Conservation (phyloP, 2,888 invertebrate species). For the Acrobasis suavella region DNA sequence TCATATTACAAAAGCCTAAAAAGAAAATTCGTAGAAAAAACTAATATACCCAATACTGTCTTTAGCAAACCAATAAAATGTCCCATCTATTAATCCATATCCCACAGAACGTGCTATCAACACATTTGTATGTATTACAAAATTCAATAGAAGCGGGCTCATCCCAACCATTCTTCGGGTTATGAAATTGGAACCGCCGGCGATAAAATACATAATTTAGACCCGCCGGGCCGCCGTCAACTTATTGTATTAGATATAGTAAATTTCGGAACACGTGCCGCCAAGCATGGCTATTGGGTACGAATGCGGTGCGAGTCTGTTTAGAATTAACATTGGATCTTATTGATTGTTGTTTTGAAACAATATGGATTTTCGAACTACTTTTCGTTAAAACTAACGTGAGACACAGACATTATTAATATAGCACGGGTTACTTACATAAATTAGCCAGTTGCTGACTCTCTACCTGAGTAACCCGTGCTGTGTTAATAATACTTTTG, state of each 20-base stretch:
- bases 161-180: slow-evolving; percentile 60
- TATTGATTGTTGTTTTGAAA: neutral
- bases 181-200: slow-evolving; percentile 71
- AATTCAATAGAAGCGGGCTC: slow-evolving; percentile 63
- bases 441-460: too few relatives aligned
- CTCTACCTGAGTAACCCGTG: too few relatives aligned
- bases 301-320: slow-evolving; percentile 36
- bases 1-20: too few relatives aligned
- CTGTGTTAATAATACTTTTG: too few relatives aligned
- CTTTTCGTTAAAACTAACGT: too few relatives aligned
- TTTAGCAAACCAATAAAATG: neutral
- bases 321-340: slow-evolving; percentile 30
- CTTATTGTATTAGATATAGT: slow-evolving; percentile 73
- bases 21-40: neutral
- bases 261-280: slow-evolving; percentile 69
- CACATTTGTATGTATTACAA: slow-evolving; percentile 68
- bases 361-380: too few relatives aligned
- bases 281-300: slow-evolving; percentile 56
- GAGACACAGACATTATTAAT: too few relatives aligned
- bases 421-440: too few relatives aligned
- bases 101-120: slow-evolving; percentile 44
- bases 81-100: slow-evolving; percentile 33
- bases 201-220: slow-evolving; percentile 76
- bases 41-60: neutral
- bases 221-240: slow-evolving; percentile 50